Evolutionary conservation across 2,888 invertebrate genomes (phyloP), one percentile per base, ranked within the genome.

Genomic region (Tenthredo mesomela): DNA sequence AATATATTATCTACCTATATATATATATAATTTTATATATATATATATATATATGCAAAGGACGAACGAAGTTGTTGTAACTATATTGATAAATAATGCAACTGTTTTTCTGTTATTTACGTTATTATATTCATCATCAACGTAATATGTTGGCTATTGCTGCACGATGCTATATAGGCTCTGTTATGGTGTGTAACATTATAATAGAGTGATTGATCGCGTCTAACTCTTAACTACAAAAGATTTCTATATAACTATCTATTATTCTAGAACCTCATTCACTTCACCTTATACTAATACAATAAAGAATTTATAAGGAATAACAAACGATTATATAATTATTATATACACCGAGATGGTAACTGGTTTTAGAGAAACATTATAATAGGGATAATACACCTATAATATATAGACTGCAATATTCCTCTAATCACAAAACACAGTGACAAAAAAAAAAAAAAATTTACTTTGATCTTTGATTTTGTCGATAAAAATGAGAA

Each of bases 251-350:
- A 33, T 18, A 37, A 29, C 18, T 21, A 18, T 37, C 33, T n/a
- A 70, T 70, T 29, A 33, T 15, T 50, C 18, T 50, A 50, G 18
- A 50, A 50, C 18, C 18, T n/a, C 18, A 6, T 54, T n/a, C 54
- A n/a, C 54, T 54, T 54, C n/a, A n/a, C n/a, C 54, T 54, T n/a
- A 54, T 54, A 54, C n/a, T 54, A 54, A 50, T 50, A 50, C 18
- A 21, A 61, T 21, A 61, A 21, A 21, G 61, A 61, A 61, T 50
- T 50, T 54, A 21, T 9, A 25, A 15, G 18, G 70, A 70, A 70
- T 70, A 70, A 70, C 70, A 70, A 70, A 70, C 70, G 70, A 70
- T 70, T 37, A 70, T 70, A 33, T 37, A 29, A 25, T 67, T 33
- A n/a, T n/a, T n/a, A n/a, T n/a, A n/a, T n/a, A 67, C 6, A 10